Evolutionary conservation across 2,888 invertebrate species (phyloP).

Genomic region (Cephus pygmeus): DNA sequence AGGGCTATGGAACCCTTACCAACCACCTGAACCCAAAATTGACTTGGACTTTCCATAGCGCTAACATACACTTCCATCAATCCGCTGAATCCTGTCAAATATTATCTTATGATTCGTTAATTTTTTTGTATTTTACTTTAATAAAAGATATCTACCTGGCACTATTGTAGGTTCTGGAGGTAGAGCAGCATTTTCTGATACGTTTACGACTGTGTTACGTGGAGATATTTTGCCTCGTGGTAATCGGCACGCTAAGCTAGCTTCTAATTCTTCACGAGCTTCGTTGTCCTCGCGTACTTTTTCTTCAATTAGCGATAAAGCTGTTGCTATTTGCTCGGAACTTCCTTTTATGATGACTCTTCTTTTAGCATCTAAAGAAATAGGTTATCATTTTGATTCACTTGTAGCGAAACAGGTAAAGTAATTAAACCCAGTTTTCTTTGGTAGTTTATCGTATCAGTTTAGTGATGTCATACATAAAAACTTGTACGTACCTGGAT

Average conservation of each 20-base stretch:
- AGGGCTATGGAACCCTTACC: conserved; percentile 80
- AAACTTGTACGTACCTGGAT: neutral
- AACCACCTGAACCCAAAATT: conserved; percentile 89
- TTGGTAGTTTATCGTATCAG: neutral
- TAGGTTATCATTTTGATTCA: conserved; percentile 1
- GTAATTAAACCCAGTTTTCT: neutral
- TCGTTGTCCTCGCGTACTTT: conserved; percentile 69
- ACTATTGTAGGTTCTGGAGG: conserved; percentile 6
- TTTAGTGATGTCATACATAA: neutral
- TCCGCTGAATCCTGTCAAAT: conserved; percentile 64
- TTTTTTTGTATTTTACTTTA: neutral
- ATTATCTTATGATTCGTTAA: neutral
- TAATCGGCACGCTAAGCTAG: conserved; percentile 30
- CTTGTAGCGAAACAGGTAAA: conserved; percentile 24
- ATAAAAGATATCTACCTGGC: conserved; percentile 1
- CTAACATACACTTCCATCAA: conserved; percentile 88
- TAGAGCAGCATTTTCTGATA: conserved; percentile 17
- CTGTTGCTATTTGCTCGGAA: conserved; percentile 78
- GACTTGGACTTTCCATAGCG: conserved; percentile 81
- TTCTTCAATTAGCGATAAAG: conserved; percentile 78
- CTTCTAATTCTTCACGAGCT: conserved; percentile 33
- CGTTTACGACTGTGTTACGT: conserved; percentile 24
- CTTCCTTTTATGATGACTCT: conserved; percentile 73
- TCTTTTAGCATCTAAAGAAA: conserved; percentile 46
- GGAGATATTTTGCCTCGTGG: conserved; percentile 44